Conservation (phyloP, 2,888 invertebrate species). For the Bhutanitis thaidina region DNA sequence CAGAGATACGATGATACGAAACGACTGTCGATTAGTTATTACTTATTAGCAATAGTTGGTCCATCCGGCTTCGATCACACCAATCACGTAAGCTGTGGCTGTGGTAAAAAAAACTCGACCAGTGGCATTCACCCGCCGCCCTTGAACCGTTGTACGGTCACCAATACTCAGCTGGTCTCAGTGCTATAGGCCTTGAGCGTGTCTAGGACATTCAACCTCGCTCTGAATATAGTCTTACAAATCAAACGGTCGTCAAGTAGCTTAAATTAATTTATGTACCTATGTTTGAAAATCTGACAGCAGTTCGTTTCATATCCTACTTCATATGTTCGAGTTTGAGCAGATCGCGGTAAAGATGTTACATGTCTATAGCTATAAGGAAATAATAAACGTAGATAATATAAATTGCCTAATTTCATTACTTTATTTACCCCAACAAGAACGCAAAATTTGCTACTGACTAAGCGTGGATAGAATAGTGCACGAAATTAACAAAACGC, state of each 20-base stretch:
- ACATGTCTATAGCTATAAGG: conserved; percentile 4
- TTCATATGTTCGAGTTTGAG: background rate
- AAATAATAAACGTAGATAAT: conserved; percentile 14
- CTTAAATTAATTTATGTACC: background rate
- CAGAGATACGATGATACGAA: conserved; percentile 6
- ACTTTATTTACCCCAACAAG: conserved; percentile 6
- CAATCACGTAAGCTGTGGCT: conserved; percentile 59
- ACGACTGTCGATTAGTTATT: conserved; percentile 38
- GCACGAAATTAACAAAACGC: no score
- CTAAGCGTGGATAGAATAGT: background rate
- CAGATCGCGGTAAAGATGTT: conserved; percentile 9
- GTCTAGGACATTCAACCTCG: conserved; percentile 68
- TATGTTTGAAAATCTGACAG: background rate
- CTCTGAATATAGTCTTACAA: conserved; percentile 30
- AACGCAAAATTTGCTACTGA: conserved; percentile 1
- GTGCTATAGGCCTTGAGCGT: conserved; percentile 62
- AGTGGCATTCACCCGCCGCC: conserved; percentile 75
- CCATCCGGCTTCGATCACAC: conserved; percentile 63
- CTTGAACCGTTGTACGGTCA: conserved; percentile 67
- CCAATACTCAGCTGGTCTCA: conserved; percentile 66
- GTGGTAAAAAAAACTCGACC: conserved; percentile 64
- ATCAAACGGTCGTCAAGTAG: conserved; percentile 15
- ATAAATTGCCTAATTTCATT: conserved; percentile 15
- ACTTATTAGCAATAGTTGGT: conserved; percentile 43
- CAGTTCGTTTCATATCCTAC: conserved; percentile 2